phyloP scores from a whole-genome alignment of 1,140 invertebrate genomes.

The Orchestia grillus region DNA sequence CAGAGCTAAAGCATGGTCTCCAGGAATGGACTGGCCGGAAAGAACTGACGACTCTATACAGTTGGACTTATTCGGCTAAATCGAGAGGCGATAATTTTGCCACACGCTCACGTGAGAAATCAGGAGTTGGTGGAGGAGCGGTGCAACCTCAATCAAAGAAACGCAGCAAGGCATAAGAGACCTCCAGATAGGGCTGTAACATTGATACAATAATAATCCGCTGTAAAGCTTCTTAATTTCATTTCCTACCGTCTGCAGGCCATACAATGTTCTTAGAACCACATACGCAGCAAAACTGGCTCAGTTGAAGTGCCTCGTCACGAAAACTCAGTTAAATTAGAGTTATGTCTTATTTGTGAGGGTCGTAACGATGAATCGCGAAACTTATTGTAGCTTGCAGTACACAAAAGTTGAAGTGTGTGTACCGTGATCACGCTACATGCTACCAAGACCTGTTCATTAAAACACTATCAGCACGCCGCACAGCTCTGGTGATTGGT shows the following conservation, averaged over 20 bases:
- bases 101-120: not conserved
- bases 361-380: not conserved
- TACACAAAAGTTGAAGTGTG: not conserved
- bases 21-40: not conserved
- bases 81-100: not conserved
- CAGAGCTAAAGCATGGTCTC: not conserved
- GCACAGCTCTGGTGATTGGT: not conserved
- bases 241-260: not conserved
- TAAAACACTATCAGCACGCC: not conserved
- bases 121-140: not conserved
- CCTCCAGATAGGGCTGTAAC: too few relatives aligned
- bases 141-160: not conserved
- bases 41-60: not conserved
- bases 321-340: not conserved
- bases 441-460: not conserved
- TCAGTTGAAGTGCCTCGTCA: not conserved
- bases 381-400: not conserved
- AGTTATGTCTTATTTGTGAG: not conserved
- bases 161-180: too few relatives aligned
- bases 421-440: not conserved
- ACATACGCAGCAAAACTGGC: not conserved
- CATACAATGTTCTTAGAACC: not conserved
- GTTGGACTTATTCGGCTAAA: not conserved
- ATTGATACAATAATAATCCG: not conserved
- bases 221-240: not conserved